phyloP scores from a whole-genome alignment of 2,797 vertebrate genomes.

The Pyrocephalus nanus region DNA sequence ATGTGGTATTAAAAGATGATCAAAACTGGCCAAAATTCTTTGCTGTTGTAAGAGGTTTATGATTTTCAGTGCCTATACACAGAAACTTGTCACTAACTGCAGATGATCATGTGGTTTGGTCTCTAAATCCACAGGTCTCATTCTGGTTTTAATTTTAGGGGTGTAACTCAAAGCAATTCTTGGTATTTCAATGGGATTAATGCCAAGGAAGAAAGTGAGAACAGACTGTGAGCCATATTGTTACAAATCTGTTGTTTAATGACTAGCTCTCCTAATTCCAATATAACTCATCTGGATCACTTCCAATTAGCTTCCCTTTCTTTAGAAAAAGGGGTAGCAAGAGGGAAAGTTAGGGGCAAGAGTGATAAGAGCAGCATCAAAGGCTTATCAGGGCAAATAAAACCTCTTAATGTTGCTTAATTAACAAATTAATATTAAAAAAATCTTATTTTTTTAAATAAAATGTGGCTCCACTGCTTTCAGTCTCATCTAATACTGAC shows the following conservation, averaged over 20 bases:
- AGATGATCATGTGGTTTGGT: neutral
- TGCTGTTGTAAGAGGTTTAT: neutral
- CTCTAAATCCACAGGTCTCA: neutral
- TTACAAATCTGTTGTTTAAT: conserved; percentile 4
- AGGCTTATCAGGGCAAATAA: neutral
- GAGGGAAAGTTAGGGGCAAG: neutral
- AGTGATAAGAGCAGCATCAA: neutral
- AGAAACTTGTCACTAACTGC: neutral
- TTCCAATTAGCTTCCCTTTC: neutral
- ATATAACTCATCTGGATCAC: neutral
- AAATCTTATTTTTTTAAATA: neutral
- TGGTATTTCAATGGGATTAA: neutral
- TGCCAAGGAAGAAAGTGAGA: neutral
- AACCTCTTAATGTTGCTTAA: neutral
- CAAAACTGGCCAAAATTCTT: neutral
- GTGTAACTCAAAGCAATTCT: neutral
- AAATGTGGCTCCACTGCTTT: neutral
- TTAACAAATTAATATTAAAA: neutral
- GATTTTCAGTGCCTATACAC: neutral
- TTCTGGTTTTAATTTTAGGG: conserved; percentile 21
- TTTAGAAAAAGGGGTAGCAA: neutral
- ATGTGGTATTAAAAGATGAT: neutral
- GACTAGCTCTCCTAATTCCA: neutral
- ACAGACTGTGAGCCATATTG: neutral
- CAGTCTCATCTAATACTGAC: neutral